These are phyloP conservation scores for Hipposideros larvatus DNA, from an alignment of 2,797 vertebrate species.

Conservation along the genomic window DNA sequence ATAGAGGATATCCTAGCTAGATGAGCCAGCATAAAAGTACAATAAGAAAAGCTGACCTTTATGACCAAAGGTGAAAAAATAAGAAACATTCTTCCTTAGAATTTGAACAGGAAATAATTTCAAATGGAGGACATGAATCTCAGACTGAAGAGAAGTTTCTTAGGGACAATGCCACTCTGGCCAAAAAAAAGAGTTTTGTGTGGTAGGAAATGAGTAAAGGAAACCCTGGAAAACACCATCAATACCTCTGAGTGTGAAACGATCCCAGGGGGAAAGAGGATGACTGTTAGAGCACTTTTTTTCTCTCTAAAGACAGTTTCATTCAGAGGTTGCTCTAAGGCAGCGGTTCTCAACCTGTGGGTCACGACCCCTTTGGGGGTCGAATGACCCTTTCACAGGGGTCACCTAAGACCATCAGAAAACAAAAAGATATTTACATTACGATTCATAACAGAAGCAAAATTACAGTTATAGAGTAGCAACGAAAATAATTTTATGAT, in stretches of 20 bases:
- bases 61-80: background rate
- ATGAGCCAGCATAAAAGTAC: background rate
- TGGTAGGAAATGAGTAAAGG: background rate
- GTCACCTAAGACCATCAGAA: no score
- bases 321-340: background rate
- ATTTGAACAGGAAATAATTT: slow-evolving; percentile 28
- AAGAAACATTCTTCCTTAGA: background rate
- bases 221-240: background rate
- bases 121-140: background rate
- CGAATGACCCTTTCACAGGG: no score
- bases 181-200: background rate
- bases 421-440: no score
- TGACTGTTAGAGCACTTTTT: background rate
- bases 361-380: no score
- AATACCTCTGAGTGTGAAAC: background rate
- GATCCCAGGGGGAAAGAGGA: background rate
- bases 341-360: no score
- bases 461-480: no score
- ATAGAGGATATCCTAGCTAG: background rate
- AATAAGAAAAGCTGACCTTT: background rate
- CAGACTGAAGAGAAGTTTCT: background rate
- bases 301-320: background rate
- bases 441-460: no score
- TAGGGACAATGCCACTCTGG: background rate
- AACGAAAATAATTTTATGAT: no score